A percentile compares a stretch with the other conserved stretches of the same genome.
Evolutionary conservation across 2,888 invertebrate species (phyloP).

Genomic region (Margaritifera margaritifera): DNA sequence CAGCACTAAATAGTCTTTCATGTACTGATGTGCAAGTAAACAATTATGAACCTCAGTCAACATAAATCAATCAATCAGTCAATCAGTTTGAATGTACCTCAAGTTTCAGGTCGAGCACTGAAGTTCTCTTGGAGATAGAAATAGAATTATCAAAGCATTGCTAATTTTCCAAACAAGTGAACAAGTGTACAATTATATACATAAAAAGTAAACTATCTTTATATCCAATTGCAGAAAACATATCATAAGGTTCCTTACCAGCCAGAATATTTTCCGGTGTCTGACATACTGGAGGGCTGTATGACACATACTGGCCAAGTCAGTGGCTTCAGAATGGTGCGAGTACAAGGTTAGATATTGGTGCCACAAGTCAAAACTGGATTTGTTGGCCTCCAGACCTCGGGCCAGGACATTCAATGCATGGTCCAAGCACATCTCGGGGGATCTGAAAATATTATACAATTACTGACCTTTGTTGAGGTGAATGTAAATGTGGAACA

Average conservation of each 20-base stretch:
- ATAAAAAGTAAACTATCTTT: neutral
- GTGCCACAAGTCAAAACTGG: constrained; percentile 65
- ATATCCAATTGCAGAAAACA: neutral
- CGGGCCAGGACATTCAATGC: constrained; percentile 70
- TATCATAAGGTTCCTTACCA: constrained; percentile 52
- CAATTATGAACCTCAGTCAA: too few species aligned
- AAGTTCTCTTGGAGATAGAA: too few species aligned
- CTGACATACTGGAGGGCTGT: constrained; percentile 68
- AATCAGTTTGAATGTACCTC: too few species aligned
- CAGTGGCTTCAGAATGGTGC: constrained; percentile 50
- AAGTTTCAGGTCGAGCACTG: too few species aligned
- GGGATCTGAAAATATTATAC: constrained; percentile 12
- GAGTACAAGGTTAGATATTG: constrained; percentile 66
- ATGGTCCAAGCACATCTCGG: constrained; percentile 57
- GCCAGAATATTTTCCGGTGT: constrained; percentile 68
- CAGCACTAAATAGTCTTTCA: too few species aligned
- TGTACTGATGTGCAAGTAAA: too few species aligned
- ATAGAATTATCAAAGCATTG: too few species aligned
- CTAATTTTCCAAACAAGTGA: too few species aligned
- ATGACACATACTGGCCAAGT: constrained; percentile 64
- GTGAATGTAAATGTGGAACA: too few species aligned
- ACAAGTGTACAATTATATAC: too few species aligned
- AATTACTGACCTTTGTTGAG: neutral
- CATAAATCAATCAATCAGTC: too few species aligned
- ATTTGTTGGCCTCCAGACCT: constrained; percentile 67